These are phyloP conservation scores for Cavia porcellus DNA, from an alignment of 2,113 vertebrate species.

Conservation along the genomic window DNA sequence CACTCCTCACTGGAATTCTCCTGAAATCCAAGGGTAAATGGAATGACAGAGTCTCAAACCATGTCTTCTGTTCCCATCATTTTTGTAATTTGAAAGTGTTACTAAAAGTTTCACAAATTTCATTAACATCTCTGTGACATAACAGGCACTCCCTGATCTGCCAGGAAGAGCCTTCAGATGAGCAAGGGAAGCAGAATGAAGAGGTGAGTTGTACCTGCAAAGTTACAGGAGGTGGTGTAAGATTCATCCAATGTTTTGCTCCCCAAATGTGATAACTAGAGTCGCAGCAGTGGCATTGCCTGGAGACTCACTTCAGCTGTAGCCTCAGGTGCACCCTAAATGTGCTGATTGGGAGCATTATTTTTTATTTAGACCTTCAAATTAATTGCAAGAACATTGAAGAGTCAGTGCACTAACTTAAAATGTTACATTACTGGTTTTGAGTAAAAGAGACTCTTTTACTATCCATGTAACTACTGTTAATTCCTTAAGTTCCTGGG, in stretches of 20 bases:
- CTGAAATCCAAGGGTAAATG: slow-evolving; percentile 63
- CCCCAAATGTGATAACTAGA: no score
- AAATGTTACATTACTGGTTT: background rate
- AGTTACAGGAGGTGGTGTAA: background rate
- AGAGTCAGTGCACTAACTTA: background rate
- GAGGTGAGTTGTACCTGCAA: background rate
- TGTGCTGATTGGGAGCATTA: background rate
- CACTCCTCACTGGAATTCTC: background rate
- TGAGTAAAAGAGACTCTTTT: background rate
- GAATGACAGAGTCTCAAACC: background rate
- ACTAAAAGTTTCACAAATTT: background rate
- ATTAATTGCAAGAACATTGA: background rate
- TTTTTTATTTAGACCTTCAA: background rate
- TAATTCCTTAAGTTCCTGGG: background rate
- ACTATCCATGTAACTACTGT: background rate
- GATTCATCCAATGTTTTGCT: background rate
- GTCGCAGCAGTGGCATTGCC: rapidly evolving
- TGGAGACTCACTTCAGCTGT: background rate
- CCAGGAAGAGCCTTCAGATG: background rate
- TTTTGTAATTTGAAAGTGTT: slow-evolving; percentile 28
- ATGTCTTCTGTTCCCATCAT: background rate
- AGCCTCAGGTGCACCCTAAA: background rate
- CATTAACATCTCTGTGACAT: background rate
- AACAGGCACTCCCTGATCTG: background rate
- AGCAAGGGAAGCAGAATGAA: background rate